Evolutionary conservation across 2,113 vertebrate genomes (phyloP), one percentile per base, ranked within the genome.

Genomic region (Pleuronectes platessa): DNA sequence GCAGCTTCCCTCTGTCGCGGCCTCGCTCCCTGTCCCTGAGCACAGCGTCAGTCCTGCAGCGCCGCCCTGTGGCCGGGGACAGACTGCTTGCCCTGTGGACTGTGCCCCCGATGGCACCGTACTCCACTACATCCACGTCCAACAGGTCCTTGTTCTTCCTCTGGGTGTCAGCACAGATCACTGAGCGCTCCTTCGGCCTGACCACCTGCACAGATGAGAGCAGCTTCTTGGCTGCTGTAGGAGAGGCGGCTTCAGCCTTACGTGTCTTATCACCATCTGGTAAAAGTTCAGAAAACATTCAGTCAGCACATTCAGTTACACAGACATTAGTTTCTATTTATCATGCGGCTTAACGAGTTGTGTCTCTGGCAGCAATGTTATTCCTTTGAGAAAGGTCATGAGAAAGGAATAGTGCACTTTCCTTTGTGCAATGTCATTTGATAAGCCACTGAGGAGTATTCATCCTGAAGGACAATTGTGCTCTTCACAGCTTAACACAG

Each of bases 161-260:
- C 81, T 86, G 90, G 61, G 94, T 20, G 2, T 88, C 86, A 3
- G 90, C 59, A 40, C 90, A 86, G 42, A 69, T 60, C 40, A 54
- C 61, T 0, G 86, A 60, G 67, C 95, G 96, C 68, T 96, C 95
- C 89, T 99, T 99, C 2, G 97, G 97, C 51, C 97, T 95, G 0
- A 98, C 96, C 7, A 95, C 95, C 86, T 84, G 96, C 42, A 92
- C 89, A 37, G 95, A 93, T 4, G 89, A 85, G 10, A 90, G 82
- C 4, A 90, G 79, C 47, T 93, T 86, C 14, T 68, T 89, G 31
- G 68, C 82, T 21, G 67, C 82, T n/a, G 86, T 73, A 0, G 90
- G 74, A 15, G 84, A 62, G 59, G 70, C 24, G 15, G 18, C 56
- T 4, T 91, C 90, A 0, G 76, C 23, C 0, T 59, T 53, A 31